Conservation (phyloP, 2,113 vertebrate species). For the Prionailurus bengalensis region DNA sequence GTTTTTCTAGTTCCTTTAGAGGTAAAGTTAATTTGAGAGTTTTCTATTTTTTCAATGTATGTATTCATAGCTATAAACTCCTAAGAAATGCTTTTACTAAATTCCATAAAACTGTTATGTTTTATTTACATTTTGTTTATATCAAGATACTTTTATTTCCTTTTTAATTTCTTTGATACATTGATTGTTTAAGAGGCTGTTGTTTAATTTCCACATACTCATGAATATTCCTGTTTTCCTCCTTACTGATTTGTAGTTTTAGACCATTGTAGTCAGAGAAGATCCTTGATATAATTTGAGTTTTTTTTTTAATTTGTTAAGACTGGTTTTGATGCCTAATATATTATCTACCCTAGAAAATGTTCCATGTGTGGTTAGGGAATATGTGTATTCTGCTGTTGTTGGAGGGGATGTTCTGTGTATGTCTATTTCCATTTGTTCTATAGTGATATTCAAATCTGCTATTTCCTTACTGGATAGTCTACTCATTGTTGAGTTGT, state of each 20-base stretch:
- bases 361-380: background rate
- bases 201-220: background rate
- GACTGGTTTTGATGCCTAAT: background rate
- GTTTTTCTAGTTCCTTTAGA: background rate
- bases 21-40: background rate
- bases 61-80: background rate
- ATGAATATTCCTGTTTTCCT: background rate
- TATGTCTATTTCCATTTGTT: background rate
- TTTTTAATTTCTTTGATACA: background rate
- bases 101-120: background rate
- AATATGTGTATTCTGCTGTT: background rate
- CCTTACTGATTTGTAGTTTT: background rate
- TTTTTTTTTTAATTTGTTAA: background rate
- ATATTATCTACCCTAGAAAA: background rate
- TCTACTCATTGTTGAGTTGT: background rate
- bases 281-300: background rate
- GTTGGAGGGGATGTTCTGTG: background rate
- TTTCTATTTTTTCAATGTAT: background rate
- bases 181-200: background rate
- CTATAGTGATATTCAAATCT: background rate
- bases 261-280: background rate
- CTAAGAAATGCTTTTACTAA: background rate
- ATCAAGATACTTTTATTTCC: background rate
- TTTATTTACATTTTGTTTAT: background rate
- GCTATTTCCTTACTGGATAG: background rate